phyloP scores from a whole-genome alignment of 2,113 vertebrate species.

The Hylia prasina region DNA sequence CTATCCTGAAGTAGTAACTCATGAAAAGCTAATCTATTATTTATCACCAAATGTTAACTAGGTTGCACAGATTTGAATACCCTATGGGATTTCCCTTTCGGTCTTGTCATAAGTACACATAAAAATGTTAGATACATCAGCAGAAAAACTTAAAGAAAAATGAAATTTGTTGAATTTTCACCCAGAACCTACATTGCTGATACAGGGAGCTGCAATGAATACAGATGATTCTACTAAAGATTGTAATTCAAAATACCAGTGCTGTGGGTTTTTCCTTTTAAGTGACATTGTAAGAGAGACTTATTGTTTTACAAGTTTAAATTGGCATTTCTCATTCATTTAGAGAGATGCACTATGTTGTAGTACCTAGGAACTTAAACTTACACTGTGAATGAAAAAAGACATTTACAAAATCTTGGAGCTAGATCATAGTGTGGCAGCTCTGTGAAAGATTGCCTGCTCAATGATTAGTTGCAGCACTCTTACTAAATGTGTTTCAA shows the following conservation, averaged over 20 bases:
- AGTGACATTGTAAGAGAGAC: neutral
- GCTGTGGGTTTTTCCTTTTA: neutral
- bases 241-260: neutral
- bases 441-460: neutral
- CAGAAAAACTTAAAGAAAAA: neutral
- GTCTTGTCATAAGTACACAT: neutral
- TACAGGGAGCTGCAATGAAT: neutral
- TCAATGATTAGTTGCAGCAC: neutral
- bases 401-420: neutral
- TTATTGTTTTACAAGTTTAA: neutral
- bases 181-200: neutral
- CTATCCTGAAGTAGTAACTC: neutral
- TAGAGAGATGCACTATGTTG: neutral
- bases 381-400: neutral
- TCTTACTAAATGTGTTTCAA: slow-evolving; percentile 14
- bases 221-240: neutral
- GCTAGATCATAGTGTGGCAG: neutral
- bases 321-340: neutral
- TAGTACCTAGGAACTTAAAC: neutral
- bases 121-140: neutral
- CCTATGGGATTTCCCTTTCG: neutral
- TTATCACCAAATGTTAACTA: neutral
- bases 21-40: neutral
- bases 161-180: neutral
- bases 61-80: neutral